Conservation (phyloP, 2,888 invertebrate species). For the Diadromus collaris region DNA sequence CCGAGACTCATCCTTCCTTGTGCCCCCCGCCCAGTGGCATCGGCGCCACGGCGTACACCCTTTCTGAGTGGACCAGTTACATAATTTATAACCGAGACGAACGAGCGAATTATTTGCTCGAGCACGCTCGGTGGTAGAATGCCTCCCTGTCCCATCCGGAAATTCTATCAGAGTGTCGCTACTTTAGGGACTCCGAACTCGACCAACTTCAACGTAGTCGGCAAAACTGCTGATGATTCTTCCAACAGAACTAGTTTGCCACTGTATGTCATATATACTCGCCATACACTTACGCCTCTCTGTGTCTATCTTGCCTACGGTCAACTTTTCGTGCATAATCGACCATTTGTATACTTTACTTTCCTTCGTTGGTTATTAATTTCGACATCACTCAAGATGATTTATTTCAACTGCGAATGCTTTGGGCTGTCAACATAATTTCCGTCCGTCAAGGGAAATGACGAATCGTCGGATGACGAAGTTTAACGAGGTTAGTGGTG, state of each 20-base stretch:
- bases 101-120: constrained; percentile 60
- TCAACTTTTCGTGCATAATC: constrained; percentile 28
- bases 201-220: constrained; percentile 40
- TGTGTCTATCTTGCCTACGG: not conserved
- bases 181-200: constrained; percentile 41
- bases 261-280: too few species aligned
- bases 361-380: constrained; percentile 10
- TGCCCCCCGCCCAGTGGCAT: constrained; percentile 25
- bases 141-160: constrained; percentile 17
- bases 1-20: constrained; percentile 15
- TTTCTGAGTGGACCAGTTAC: constrained; percentile 59
- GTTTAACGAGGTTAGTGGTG: constrained; percentile 25
- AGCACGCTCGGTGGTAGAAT: constrained; percentile 46
- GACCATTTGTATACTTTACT: constrained; percentile 14
- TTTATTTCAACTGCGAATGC: not conserved
- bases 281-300: not conserved
- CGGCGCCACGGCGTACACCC: constrained; percentile 26
- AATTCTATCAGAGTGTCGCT: constrained; percentile 55
- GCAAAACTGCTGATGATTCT: constrained; percentile 54
- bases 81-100: constrained; percentile 63
- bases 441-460: constrained; percentile 7
- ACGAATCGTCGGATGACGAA: not conserved
- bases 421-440: not conserved
- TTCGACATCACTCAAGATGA: constrained; percentile 18
- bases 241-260: constrained; percentile 38